These are phyloP conservation scores for Chaetodon trifascialis DNA, from an alignment of 2,113 vertebrate species.

Conservation along the genomic window DNA sequence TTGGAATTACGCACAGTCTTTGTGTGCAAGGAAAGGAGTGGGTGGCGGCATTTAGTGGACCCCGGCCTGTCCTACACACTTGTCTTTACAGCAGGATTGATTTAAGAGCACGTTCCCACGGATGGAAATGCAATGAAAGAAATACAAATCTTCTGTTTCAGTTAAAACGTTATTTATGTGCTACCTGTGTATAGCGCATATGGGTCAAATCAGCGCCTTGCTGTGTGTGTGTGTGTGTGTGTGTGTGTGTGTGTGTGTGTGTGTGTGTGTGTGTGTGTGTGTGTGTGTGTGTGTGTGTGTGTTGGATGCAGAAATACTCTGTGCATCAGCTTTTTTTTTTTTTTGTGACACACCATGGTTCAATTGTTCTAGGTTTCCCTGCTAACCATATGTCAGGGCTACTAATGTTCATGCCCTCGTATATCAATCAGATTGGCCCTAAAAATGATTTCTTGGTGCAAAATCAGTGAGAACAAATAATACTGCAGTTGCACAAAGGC, in stretches of 20 bases:
- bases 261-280: slow-evolving; percentile 44
- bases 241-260: not conserved
- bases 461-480: slow-evolving; percentile 32
- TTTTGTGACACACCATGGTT: slow-evolving; percentile 75
- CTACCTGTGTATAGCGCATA: slow-evolving; percentile 54
- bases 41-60: slow-evolving; percentile 86
- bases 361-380: slow-evolving; percentile 83
- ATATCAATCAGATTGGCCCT: slow-evolving; percentile 65
- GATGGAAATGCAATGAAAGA: slow-evolving; percentile 50
- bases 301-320: slow-evolving; percentile 67
- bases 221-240: slow-evolving; percentile 50
- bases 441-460: slow-evolving; percentile 32
- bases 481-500: slow-evolving; percentile 14
- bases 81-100: slow-evolving; percentile 68
- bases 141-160: slow-evolving; percentile 32
- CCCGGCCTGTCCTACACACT: slow-evolving; percentile 67
- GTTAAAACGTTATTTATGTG: slow-evolving; percentile 42
- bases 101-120: slow-evolving; percentile 74
- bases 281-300: slow-evolving; percentile 53
- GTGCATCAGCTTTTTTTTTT: slow-evolving; percentile 63
- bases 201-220: slow-evolving; percentile 64
- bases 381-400: slow-evolving; percentile 83
- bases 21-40: slow-evolving; percentile 91
- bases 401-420: slow-evolving; percentile 64
- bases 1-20: slow-evolving; percentile 85